Evolutionary conservation across 2,888 invertebrate species (phyloP), one percentile per base, ranked within the genome.

Genomic region (Anoplius nigerrimus): DNA sequence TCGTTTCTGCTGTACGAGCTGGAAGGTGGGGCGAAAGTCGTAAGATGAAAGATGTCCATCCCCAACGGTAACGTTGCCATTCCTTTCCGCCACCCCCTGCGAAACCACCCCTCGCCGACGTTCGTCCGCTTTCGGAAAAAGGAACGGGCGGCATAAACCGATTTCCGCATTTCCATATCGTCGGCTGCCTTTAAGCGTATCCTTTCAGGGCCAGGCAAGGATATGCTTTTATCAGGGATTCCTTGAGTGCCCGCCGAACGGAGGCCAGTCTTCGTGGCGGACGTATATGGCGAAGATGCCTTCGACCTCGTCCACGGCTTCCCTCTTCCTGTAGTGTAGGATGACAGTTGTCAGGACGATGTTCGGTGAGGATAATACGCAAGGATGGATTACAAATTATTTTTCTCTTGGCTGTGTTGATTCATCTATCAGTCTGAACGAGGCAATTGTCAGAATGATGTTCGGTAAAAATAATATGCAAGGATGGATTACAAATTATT

Each of bases 221-320:
- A 74, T 72, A 75, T 62, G 76, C 74, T 76, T 78, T 76, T 78
- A 78, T 76, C 76, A 69, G 69, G 59, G 76, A 74, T 78, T 74
- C 74, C 74, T 71, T 65, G 70, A 69, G 68, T 69, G 66, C 65
- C 61, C 67, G 43, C 58, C 34, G 48, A 48, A 48, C 16, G 62
- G 61, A 59, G 53, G 65, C 62, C 46, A 52, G 52, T 62, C 24
- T 24, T 62, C 43, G 52, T 61, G 46, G 59, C 62, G 24, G 65
- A 72, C 58, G 74, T 78, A 77, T 77, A 71, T 67, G 45, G 59
- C 70, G 56, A 62, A 70, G 68, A 13, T 6, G 34, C 34, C 34
- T 34, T 34, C 34, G 27, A 27, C 27, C 27, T 27, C 27, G 27
- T 27, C 27, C 2, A 5, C 27, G 27, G 4, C 27, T 27, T 34